Evolutionary conservation across 2,888 invertebrate species (phyloP), one percentile per base, ranked within the genome.

Genomic region (Cheilosia pagana): DNA sequence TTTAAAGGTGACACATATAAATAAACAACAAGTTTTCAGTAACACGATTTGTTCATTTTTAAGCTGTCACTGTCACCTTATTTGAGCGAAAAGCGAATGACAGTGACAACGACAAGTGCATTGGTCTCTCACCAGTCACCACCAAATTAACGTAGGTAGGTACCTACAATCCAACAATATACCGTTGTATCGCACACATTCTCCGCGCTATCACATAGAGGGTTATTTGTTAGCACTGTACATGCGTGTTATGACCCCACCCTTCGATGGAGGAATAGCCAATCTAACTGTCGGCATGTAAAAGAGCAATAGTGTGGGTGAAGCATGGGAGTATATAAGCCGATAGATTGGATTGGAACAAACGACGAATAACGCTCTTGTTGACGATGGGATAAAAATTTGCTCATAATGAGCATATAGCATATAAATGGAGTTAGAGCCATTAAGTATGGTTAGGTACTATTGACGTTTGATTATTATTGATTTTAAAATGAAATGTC

Each of bases 221-320:
- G n/a, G n/a, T n/a, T 75, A 79, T 39, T 68, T 45, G 63, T 21
- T 62, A 28, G 53, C 35, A 60, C 25, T 68, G 83, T 85, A 81
- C 85, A 85, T 85, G 85, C 85, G 85, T 85, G 76, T 41, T 76
- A 50, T 79, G 41, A 81, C 85, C 85, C 85, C 85, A 85, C 85
- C 85, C 85, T 81, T 81, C 43, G n/a, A 71, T 57, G 55, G 60
- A 21, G 28, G 62, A 76, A 81, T 72, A 81, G 81, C 85, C 85
- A 85, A 85, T 85, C 81, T 85, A 81, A 85, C 67, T 62, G 50
- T 78, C 62, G 41, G 68, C 50, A 62, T 62, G 74, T 52, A 83
- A 82, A 65, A 75, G 75, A 79, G 68, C 70, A 74, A 70, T 78
- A 79, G 83, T 79, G 83, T 83, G 83, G 83, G 83, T 83, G 83